Base-by-base conservation (phyloP, 2,113 vertebrate species). In the Neopipo cinnamomea region DNA sequence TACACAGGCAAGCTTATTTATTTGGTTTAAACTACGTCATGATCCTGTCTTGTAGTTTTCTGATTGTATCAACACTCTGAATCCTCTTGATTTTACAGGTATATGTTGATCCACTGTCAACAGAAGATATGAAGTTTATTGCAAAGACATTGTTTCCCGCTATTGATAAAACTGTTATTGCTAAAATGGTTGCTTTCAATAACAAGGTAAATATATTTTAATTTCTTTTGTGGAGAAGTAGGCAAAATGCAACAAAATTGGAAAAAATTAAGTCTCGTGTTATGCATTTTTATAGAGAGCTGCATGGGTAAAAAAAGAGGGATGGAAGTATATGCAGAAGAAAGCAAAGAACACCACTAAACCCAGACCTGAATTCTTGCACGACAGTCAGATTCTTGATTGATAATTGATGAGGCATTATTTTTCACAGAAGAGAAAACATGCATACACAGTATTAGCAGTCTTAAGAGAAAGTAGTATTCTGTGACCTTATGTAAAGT, bases 161-260 rank as follows among this genome's bases (percentile, higher is more conserved):
- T 83, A 99, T 99, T 71, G 98, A 98, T 58, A 99, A 98, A 94
- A 96, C 95, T 67, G 95, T 98, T 91, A 96, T 99, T 92, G 97
- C 97, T 79, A 99, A 99, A 97, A 99, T 99, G 99, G 99, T 99
- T 93, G 98, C 98, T 92, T 99, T 99, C 97, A 99, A 98, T 97
- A 99, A 99, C 95, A 98, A 97, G 98, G 99, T 99, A 97, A 91
- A 89, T 33, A 27, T n/a, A 25, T 14, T 86, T 77, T 28, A 33
- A 18, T 49, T 81, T 66, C 0, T 56, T 53, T 39, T 46, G 25
- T 67, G 8, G 82, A 58, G 27, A 85, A 76, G 11, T 33, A 79
- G 35, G 20, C 12, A 76, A 50, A 84, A 52, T 49, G 39, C 33
- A 74, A 7, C 50, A 59, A 81, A 49, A 42, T 12, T 28, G 2